Conservation (phyloP, 1,140 invertebrate genomes). For the Ips typographus region DNA sequence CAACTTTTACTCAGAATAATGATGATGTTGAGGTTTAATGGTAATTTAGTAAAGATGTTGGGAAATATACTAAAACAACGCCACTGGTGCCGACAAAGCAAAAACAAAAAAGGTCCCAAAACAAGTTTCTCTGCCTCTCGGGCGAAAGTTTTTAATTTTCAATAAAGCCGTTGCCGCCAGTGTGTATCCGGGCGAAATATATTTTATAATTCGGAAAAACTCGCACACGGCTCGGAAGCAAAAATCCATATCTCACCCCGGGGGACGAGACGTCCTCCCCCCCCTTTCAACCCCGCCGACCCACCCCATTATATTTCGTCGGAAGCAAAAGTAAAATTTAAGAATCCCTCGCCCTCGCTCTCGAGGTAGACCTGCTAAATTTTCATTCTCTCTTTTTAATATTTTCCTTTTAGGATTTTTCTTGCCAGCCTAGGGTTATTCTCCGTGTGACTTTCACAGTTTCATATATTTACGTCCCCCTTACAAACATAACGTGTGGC, state of each 20-base stretch:
- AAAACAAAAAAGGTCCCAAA: background rate
- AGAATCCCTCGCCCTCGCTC: slow-evolving; percentile 50
- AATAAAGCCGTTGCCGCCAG: slow-evolving; percentile 33
- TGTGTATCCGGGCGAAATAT: slow-evolving; percentile 38
- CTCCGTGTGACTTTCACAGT: background rate
- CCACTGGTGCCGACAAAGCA: background rate
- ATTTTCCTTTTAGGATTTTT: slow-evolving; percentile 21
- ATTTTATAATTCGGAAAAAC: slow-evolving; percentile 53
- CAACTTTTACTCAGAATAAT: too few species aligned
- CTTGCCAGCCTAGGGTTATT: slow-evolving; percentile 13
- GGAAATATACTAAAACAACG: too few species aligned
- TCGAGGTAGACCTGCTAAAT: slow-evolving; percentile 40
- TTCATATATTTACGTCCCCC: too few species aligned
- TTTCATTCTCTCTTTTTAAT: slow-evolving; percentile 38
- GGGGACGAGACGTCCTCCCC: slow-evolving; percentile 23
- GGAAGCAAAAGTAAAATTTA: slow-evolving; percentile 54
- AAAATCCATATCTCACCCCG: slow-evolving; percentile 52
- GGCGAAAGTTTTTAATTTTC: slow-evolving; percentile 38
- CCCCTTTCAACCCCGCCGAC: slow-evolving; percentile 7
- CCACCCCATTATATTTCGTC: slow-evolving; percentile 51
- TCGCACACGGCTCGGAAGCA: slow-evolving; percentile 47
- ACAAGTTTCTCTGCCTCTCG: background rate
- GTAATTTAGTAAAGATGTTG: too few species aligned
- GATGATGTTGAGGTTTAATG: too few species aligned
- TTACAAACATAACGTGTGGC: too few species aligned